Percentiles rank a stretch among this genome's conserved stretches.
Evolutionary conservation across 2,113 vertebrate genomes (phyloP).

Genomic region (Alligator sinensis): DNA sequence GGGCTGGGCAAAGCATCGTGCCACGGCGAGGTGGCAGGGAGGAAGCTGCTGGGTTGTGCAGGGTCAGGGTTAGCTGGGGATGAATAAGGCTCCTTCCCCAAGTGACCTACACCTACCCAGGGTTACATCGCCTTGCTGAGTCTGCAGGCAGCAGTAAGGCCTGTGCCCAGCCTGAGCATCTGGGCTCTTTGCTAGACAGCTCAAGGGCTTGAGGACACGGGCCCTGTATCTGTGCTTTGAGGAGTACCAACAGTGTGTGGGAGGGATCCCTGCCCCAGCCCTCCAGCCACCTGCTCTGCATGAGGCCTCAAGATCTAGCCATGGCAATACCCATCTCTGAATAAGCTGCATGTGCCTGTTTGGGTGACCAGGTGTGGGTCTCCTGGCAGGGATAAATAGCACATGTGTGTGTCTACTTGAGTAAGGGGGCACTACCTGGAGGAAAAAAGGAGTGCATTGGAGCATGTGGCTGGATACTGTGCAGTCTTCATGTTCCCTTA

Average conservation of each 20-base stretch:
- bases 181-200: not conserved
- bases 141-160: too few species aligned
- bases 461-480: too few species aligned
- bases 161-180: fast-evolving
- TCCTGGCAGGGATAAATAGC: fast-evolving
- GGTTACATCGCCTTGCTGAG: not conserved
- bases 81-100: fast-evolving
- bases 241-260: not conserved
- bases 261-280: not conserved
- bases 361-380: not conserved
- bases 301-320: too few species aligned
- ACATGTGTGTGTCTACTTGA: too few species aligned
- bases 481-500: too few species aligned
- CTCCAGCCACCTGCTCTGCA: not conserved
- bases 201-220: not conserved
- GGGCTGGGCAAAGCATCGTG: too few species aligned
- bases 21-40: not conserved
- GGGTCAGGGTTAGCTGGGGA: not conserved
- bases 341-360: fast-evolving
- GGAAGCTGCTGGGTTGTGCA: fast-evolving
- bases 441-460: too few species aligned
- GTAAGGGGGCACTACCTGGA: too few species aligned
- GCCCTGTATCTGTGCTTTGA: not conserved
- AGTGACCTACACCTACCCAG: not conserved
- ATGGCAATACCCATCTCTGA: too few species aligned